Conservation (phyloP, 2,888 invertebrate genomes). For the Amphipyra tragopoginis region DNA sequence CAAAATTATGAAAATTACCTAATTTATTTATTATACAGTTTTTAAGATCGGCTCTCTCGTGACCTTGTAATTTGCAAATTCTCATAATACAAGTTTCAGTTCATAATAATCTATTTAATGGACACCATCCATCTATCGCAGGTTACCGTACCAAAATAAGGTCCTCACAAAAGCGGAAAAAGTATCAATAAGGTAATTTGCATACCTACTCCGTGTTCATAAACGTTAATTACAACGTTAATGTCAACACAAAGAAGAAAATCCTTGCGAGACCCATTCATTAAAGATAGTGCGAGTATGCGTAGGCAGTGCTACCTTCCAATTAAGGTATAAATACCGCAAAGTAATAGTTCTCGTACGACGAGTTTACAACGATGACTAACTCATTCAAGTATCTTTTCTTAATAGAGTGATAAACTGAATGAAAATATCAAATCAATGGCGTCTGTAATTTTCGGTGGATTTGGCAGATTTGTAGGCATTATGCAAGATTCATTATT, state of each 20-base stretch:
- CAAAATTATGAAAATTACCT: no score
- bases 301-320: slow-evolving; percentile 44
- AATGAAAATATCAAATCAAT: slow-evolving; percentile 5
- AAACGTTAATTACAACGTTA: slow-evolving; percentile 34
- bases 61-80: no score
- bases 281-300: slow-evolving; percentile 43
- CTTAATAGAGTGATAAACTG: slow-evolving; percentile 5
- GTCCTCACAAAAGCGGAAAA: background rate
- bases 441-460: no score
- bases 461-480: no score
- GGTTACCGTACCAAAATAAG: no score
- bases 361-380: slow-evolving; percentile 17
- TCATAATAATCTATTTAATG: no score
- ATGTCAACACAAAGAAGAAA: slow-evolving; percentile 33
- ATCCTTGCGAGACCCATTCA: slow-evolving; percentile 37
- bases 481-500: no score
- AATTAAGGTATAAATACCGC: slow-evolving; percentile 48
- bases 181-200: background rate
- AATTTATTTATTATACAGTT: no score
- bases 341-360: slow-evolving; percentile 30
- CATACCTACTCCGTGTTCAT: background rate
- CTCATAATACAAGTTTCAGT: no score
- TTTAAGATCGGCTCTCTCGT: no score
- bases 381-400: slow-evolving; percentile 34
- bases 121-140: no score